Evolutionary conservation across 2,888 invertebrate genomes (phyloP).

Genomic region (Ennomos quercinarius): DNA sequence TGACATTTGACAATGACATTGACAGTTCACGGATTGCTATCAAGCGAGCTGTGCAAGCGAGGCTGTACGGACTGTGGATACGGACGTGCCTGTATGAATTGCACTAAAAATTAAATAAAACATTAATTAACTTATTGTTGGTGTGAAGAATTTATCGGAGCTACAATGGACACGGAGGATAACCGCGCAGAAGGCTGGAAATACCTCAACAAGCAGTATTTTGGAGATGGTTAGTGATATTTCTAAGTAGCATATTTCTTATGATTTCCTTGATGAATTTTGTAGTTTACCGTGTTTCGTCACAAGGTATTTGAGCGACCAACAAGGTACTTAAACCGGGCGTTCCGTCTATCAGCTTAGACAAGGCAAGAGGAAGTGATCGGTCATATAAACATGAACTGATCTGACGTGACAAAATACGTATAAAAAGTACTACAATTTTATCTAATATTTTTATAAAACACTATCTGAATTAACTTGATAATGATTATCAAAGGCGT

Average conservation of each 20-base stretch:
- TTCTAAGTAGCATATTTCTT: slow-evolving; percentile 44
- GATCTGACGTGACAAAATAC: slow-evolving; percentile 14
- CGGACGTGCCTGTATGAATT: slow-evolving; percentile 34
- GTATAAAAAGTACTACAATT: neutral
- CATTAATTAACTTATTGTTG: slow-evolving; percentile 26
- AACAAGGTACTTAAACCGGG: neutral
- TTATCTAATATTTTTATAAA: slow-evolving; percentile 10
- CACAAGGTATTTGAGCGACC: slow-evolving; percentile 44
- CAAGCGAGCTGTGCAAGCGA: too few species aligned
- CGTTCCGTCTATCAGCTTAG: slow-evolving; percentile 8
- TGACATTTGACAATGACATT: slow-evolving; percentile 42
- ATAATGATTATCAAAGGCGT: slow-evolving; percentile 12
- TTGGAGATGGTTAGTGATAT: slow-evolving; percentile 76
- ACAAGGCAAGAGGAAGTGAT: slow-evolving; percentile 28
- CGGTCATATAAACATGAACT: slow-evolving; percentile 6
- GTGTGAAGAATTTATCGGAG: slow-evolving; percentile 29
- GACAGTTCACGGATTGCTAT: slow-evolving; percentile 39
- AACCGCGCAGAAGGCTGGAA: slow-evolving; percentile 82
- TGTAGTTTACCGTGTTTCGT: slow-evolving; percentile 49
- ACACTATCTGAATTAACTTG: slow-evolving; percentile 13
- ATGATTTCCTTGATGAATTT: slow-evolving; percentile 47
- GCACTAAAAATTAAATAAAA: slow-evolving; percentile 36
- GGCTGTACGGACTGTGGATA: too few species aligned
- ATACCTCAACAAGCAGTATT: slow-evolving; percentile 81
- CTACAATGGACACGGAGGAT: slow-evolving; percentile 67